Base-by-base conservation (phyloP, 2,797 vertebrate species). In the Xenentodon cancila region DNA sequence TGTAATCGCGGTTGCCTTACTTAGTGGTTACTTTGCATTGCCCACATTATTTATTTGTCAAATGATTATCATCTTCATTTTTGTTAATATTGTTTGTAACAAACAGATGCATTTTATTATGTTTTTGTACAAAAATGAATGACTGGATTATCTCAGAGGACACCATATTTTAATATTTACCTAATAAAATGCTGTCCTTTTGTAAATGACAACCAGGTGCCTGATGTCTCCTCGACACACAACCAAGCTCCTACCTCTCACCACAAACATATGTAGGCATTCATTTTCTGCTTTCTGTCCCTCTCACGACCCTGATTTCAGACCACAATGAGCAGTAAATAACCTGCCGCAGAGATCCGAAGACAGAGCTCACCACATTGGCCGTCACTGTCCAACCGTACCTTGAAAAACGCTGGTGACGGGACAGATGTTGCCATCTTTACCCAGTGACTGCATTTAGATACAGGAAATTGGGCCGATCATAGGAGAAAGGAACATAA, bases 371-470 rank as follows among this genome's bases (percentile, higher is more conserved):
- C 0, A 45, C 27, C 5, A 13, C 0, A 53, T 9, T 12, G 34
- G 13, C 40, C 16, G 7, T 25, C 18, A 54, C 4, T 63, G 42
- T n/a, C 46, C 16, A 15, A 56, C 17, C 1, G 57, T 47, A 42
- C 19, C 48, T 27, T 25, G 42, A 62, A 40, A 53, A 55, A n/a
- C 5, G 27, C 11, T 47, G 21, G 22, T 18, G 4, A 20, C 8
- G 32, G 18, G 9, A 45, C 45, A 80, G 64, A 57, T 71, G 59
- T 72, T 64, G 59, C 53, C 27, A 59, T 77, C 73, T 63, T 58
- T 42, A 30, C 55, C 68, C 22, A 49, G 20, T 51, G 47, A 66
- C 61, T 64, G 64, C 30, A 62, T 77, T 82, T 71, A 72, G 75
- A 76, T 62, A 64, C 47, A 16, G 32, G 17, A 67, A 54, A 71